Evolutionary conservation across 2,113 vertebrate genomes (phyloP).

Genomic region (Rhinichthys klamathensis): DNA sequence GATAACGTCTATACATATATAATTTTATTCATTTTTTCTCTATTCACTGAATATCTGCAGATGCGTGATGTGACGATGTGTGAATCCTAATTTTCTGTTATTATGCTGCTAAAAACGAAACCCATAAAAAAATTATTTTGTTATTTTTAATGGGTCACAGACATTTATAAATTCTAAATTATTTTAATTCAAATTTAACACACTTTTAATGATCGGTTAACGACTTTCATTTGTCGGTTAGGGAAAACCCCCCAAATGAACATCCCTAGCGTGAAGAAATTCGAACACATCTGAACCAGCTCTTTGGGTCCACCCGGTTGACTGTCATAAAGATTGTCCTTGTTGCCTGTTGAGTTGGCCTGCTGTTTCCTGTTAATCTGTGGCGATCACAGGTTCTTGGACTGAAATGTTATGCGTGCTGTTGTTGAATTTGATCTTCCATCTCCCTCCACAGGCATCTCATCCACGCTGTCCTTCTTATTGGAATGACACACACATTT

Average conservation of each 20-base stretch:
- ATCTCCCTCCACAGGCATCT: constrained; percentile 22
- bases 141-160: not conserved
- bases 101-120: not conserved
- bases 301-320: not conserved
- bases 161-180: not conserved
- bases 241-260: too few species aligned
- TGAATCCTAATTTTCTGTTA: not conserved
- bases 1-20: not conserved
- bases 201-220: too few species aligned
- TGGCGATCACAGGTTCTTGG: not conserved
- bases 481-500: constrained; percentile 4
- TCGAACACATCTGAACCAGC: not conserved
- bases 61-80: not conserved
- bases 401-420: constrained; percentile 18
- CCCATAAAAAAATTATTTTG: not conserved
- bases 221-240: too few species aligned
- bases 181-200: not conserved
- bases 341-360: constrained; percentile 9
- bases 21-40: not conserved
- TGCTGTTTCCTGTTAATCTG: constrained; percentile 21
- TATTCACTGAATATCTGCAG: not conserved
- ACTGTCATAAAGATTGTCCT: not conserved
- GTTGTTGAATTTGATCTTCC: constrained; percentile 36
- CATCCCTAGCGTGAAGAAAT: too few species aligned
- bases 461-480: not conserved